Evolutionary conservation across 1,140 invertebrate genomes (phyloP).

Genomic region (Sinella curviseta): DNA sequence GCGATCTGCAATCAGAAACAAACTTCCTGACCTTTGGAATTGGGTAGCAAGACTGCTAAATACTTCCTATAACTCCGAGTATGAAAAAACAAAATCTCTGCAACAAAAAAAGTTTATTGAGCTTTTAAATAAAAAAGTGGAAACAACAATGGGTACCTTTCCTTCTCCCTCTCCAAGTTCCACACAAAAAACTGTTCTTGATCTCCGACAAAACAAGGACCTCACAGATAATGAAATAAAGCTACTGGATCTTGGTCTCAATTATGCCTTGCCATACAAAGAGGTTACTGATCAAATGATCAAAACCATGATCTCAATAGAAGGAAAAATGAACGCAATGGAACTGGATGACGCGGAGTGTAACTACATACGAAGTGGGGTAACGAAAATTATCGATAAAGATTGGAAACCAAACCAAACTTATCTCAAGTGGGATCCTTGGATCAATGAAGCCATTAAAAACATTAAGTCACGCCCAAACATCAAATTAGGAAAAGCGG

Average conservation of each 20-base stretch:
- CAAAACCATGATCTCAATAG: not conserved
- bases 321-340: not conserved
- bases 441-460: not conserved
- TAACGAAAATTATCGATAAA: not conserved
- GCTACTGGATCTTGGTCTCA: not conserved
- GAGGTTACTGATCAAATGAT: not conserved
- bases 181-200: not conserved
- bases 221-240: not conserved
- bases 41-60: not conserved
- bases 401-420: not conserved
- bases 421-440: not conserved
- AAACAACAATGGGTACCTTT: no score
- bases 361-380: not conserved
- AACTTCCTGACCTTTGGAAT: not conserved
- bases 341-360: not conserved
- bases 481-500: constrained; percentile 34
- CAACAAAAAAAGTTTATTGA: not conserved
- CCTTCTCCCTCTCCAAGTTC: not conserved
- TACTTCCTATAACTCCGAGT: not conserved
- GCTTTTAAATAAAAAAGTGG: not conserved
- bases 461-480: not conserved
- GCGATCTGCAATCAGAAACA: not conserved
- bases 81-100: not conserved
- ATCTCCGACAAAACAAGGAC: not conserved
- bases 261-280: constrained; percentile 7